Conservation (phyloP, 1,140 invertebrate species). For the Drosophila ironensis region DNA sequence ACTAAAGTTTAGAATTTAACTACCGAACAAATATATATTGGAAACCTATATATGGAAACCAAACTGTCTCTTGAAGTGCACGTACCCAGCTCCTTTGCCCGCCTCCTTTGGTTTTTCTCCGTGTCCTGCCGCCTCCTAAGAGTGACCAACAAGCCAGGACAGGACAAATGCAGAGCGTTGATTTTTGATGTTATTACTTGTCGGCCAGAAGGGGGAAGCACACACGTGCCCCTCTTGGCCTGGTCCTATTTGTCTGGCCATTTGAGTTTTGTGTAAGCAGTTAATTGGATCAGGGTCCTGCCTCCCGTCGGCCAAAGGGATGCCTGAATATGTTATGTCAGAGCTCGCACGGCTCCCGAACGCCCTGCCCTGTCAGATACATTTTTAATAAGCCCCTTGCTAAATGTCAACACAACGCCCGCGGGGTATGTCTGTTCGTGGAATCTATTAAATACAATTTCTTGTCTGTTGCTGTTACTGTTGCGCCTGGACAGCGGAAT, state of each 20-base stretch:
- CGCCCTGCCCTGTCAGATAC: conserved; percentile 57
- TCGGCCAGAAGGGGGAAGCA: not conserved
- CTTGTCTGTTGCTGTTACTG: conserved; percentile 68
- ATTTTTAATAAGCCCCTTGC: conserved; percentile 67
- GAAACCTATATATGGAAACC: too few relatives aligned
- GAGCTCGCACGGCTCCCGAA: too few relatives aligned
- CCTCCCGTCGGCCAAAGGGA: not conserved
- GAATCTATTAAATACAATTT: conserved; percentile 73
- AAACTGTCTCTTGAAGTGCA: too few relatives aligned
- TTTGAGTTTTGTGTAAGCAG: conserved; percentile 80
- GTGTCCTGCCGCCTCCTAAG: not conserved
- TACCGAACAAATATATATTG: not conserved
- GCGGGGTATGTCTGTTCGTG: conserved; percentile 50
- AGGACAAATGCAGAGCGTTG: conserved; percentile 67
- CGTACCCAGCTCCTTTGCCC: not conserved
- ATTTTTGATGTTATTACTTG: conserved; percentile 74
- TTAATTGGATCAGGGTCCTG: conserved; percentile 77
- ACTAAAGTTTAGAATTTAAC: not conserved
- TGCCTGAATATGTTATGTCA: too few relatives aligned
- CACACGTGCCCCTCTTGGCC: not conserved
- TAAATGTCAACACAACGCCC: conserved; percentile 62
- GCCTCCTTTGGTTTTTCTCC: not conserved
- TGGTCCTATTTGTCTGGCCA: conserved; percentile 62
- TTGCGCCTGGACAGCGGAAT: conserved; percentile 52
- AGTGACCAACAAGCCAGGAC: not conserved